phyloP scores from a whole-genome alignment of 1,140 invertebrate genomes.

The Drosophila tani region DNA sequence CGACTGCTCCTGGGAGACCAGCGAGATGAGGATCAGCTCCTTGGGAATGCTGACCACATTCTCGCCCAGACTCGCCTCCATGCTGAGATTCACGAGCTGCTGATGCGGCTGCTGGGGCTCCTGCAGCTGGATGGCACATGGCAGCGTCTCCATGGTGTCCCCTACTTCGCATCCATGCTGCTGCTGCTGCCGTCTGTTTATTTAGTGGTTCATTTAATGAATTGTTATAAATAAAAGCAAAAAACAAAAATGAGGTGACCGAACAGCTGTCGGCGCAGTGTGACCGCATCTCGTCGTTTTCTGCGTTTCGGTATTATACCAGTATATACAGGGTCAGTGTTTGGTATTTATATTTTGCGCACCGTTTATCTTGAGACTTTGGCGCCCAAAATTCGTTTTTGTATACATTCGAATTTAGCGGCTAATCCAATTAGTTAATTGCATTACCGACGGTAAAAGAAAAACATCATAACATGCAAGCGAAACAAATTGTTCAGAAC shows the following conservation, averaged over 20 bases:
- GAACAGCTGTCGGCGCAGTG: conserved; percentile 50
- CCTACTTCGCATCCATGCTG: conserved; percentile 37
- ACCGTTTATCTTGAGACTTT: conserved; percentile 7
- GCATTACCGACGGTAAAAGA: conserved; percentile 58
- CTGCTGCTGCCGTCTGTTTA: conserved; percentile 9
- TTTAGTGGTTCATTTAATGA: conserved; percentile 21
- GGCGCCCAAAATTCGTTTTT: conserved; percentile 33
- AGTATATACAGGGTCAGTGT: not conserved
- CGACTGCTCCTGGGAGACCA: conserved; percentile 76
- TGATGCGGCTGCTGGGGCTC: conserved; percentile 55
- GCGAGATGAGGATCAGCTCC: conserved; percentile 73
- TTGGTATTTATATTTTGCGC: conserved; percentile 10
- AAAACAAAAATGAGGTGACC: conserved; percentile 54
- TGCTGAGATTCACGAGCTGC: conserved; percentile 59
- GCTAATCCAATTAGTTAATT: conserved; percentile 83
- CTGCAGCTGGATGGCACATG: conserved; percentile 54
- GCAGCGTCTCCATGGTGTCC: conserved; percentile 57
- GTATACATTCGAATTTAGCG: conserved; percentile 36
- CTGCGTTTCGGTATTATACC: not conserved
- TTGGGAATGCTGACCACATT: conserved; percentile 68
- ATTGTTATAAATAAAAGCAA: conserved; percentile 52
- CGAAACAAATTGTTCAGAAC: conserved; percentile 47
- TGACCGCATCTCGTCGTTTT: not conserved
- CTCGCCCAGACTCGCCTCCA: conserved; percentile 44
- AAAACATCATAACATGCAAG: conserved; percentile 69